Evolutionary conservation across 2,797 vertebrate species (phyloP).

Genomic region (Sebastes cheni): DNA sequence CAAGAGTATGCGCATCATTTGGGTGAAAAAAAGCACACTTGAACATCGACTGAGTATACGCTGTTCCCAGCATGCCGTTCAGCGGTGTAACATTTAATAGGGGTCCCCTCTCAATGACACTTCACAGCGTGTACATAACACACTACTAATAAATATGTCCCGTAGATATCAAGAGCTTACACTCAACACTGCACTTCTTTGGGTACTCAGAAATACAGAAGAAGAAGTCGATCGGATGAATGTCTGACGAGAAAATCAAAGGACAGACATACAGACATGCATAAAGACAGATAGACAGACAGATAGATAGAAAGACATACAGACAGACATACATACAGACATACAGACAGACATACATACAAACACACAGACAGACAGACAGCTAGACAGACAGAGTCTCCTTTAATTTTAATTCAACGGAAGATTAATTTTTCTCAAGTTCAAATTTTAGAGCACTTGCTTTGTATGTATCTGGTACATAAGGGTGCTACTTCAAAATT

Average conservation of each 20-base stretch:
- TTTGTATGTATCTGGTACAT: constrained; percentile 40
- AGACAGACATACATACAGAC: too few relatives aligned
- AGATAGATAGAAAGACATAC: too few relatives aligned
- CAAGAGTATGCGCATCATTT: neutral
- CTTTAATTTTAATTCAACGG: too few relatives aligned
- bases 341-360: too few relatives aligned
- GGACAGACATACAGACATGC: neutral
- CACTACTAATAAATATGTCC: neutral
- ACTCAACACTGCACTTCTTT: too few relatives aligned
- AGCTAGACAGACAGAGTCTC: too few relatives aligned
- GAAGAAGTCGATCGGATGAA: neutral
- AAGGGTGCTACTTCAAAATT: constrained; percentile 12
- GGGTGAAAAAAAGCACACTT: neutral
- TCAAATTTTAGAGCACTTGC: constrained; percentile 11
- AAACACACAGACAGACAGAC: too few relatives aligned
- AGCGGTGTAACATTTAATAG: neutral
- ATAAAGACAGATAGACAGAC: too few relatives aligned
- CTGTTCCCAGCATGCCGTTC: neutral
- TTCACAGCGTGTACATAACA: neutral
- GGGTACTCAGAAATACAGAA: too few relatives aligned
- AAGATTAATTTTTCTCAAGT: neutral
- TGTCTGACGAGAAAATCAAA: neutral
- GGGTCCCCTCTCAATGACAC: too few relatives aligned
- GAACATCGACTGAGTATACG: neutral
- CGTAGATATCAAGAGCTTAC: neutral